Percentiles rank a stretch among this genome's conserved stretches.
Conservation (phyloP, 2,797 vertebrate species). For the Phataginus tetradactyla region DNA sequence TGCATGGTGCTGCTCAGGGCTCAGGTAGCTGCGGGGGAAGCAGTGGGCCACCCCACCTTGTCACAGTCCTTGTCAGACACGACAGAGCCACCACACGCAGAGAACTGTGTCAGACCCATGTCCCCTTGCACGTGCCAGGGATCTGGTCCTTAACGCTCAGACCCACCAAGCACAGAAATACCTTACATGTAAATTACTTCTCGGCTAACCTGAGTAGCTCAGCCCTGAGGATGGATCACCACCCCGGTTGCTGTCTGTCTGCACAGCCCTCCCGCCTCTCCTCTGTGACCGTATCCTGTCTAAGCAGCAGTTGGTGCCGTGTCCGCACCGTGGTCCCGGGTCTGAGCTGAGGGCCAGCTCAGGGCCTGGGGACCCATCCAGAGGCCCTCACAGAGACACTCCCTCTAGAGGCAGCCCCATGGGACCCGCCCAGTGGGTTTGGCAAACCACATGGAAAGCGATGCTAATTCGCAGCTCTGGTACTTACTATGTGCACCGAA, state of each 20-base stretch:
- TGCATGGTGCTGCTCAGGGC: fast-evolving
- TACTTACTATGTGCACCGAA: background rate
- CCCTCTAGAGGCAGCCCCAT: background rate
- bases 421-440: background rate
- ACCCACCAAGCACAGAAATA: fast-evolving
- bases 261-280: background rate
- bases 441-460: fast-evolving
- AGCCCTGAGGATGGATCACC: background rate
- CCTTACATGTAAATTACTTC: too few relatives aligned
- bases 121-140: fast-evolving
- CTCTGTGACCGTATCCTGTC: fast-evolving
- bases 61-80: background rate
- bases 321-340: fast-evolving
- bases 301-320: fast-evolving
- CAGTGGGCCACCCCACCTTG: fast-evolving
- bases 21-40: too few relatives aligned
- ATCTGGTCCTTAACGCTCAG: too few relatives aligned
- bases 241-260: fast-evolving
- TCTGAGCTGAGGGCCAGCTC: fast-evolving
- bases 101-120: background rate
- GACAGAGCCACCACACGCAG: background rate
- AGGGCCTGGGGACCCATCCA: background rate
- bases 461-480: too few relatives aligned
- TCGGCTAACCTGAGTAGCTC: too few relatives aligned
- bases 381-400: background rate